phyloP scores from a whole-genome alignment of 1,140 invertebrate genomes.

The Hypsibius dujardini region DNA sequence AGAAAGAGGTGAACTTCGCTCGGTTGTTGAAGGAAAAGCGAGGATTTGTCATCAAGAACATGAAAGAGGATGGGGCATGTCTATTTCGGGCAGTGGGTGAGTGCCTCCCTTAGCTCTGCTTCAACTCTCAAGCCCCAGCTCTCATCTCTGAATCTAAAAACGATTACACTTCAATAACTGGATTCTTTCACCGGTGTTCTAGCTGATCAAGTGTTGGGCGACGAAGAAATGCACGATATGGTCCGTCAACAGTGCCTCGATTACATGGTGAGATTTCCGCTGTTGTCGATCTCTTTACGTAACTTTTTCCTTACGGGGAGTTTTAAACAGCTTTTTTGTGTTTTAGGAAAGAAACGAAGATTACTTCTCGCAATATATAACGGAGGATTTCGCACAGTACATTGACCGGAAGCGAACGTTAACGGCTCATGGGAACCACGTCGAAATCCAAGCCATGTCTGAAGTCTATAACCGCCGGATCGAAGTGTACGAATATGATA shows the following conservation, averaged over 20 bases:
- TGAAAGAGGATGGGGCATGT: conserved; percentile 81
- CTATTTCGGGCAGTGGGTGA: conserved; percentile 62
- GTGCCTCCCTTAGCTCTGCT: conserved; percentile 19
- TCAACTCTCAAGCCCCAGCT: no score
- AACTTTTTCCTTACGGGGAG: no score
- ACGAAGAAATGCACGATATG: conserved; percentile 72
- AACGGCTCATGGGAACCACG: conserved; percentile 73
- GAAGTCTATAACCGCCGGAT: conserved; percentile 82
- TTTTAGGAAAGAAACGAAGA: conserved; percentile 58
- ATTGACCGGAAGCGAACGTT: conserved; percentile 57
- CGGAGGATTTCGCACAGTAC: conserved; percentile 74
- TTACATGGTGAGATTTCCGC: conserved; percentile 53
- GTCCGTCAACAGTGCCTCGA: conserved; percentile 76
- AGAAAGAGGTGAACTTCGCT: conserved; percentile 36
- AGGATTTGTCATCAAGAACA: conserved; percentile 65
- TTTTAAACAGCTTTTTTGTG: conserved; percentile 23
- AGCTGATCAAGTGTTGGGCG: conserved; percentile 79
- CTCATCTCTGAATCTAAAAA: background rate
- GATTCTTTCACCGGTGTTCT: conserved; percentile 23
- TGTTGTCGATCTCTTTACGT: no score
- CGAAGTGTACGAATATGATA: conserved; percentile 73
- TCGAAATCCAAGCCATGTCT: conserved; percentile 80
- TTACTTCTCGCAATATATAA: conserved; percentile 79
- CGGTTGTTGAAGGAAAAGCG: conserved; percentile 33
- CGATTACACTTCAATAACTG: conserved; percentile 15